Evolutionary conservation across 64 coral and sea anemone genomes (phyloP).

Genomic region (Cladopsammia gracilis): DNA sequence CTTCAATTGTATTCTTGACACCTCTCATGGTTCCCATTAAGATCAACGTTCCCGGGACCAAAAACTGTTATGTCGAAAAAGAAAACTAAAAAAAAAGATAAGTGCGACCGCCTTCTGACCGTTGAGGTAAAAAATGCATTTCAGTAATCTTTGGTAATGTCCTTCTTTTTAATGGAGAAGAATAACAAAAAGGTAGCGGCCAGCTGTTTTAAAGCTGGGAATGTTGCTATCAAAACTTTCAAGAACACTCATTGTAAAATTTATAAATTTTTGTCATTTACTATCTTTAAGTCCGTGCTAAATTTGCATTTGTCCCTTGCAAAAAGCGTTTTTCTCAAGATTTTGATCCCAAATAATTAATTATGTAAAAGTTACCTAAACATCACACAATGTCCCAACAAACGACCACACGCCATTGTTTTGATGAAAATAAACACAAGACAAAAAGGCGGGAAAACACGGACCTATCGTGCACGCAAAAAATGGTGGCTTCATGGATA

Average conservation of each 20-base stretch:
- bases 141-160: too few species aligned
- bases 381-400: conserved; percentile 42
- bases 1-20: conserved; percentile 52
- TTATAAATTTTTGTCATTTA: background rate
- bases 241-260: background rate
- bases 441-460: conserved; percentile 14
- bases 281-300: background rate
- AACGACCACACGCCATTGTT: conserved; percentile 42
- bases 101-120: background rate
- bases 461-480: background rate
- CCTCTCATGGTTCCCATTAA: conserved; percentile 25
- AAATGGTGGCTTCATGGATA: background rate
- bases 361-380: conserved; percentile 53
- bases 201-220: too few species aligned
- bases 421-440: background rate
- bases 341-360: conserved; percentile 7
- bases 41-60: conserved; percentile 19
- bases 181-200: too few species aligned
- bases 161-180: too few species aligned
- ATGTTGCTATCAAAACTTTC: background rate
- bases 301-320: background rate
- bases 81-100: background rate
- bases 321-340: background rate
- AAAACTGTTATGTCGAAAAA: background rate
- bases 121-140: background rate